These are phyloP conservation scores for Planiliza haematocheilus DNA, from an alignment of 2,113 vertebrate genomes.

Conservation along the genomic window DNA sequence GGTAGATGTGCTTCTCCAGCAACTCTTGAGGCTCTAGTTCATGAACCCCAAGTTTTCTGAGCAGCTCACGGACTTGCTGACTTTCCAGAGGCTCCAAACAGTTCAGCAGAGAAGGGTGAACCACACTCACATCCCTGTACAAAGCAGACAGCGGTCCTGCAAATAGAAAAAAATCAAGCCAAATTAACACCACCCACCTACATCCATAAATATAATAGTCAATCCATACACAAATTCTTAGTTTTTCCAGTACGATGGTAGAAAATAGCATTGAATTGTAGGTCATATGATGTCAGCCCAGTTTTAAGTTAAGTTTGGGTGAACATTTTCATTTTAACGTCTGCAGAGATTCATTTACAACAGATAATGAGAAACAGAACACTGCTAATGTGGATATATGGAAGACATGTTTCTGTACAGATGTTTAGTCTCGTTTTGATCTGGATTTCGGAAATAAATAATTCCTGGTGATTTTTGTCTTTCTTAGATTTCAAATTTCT, in stretches of 20 bases:
- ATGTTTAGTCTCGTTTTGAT: not conserved
- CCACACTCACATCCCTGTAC: slow-evolving; percentile 79
- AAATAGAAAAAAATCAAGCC: slow-evolving; percentile 2
- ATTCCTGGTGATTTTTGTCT: too few relatives aligned
- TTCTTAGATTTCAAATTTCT: too few relatives aligned
- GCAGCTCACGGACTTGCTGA: slow-evolving; percentile 83
- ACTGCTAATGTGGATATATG: too few relatives aligned
- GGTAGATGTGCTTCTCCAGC: slow-evolving; percentile 84
- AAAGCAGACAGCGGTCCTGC: slow-evolving; percentile 74
- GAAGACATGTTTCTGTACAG: not conserved
- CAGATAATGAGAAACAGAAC: too few relatives aligned
- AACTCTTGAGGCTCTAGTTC: slow-evolving; percentile 83
- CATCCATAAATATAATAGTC: not conserved
- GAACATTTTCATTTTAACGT: not conserved
- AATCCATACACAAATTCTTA: too few relatives aligned
- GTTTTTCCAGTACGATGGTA: not conserved
- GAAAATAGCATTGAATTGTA: not conserved
- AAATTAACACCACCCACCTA: not conserved
- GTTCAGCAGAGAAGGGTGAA: slow-evolving; percentile 78
- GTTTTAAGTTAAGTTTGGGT: not conserved
- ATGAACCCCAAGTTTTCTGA: slow-evolving; percentile 80
- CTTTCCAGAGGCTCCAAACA: slow-evolving; percentile 81
- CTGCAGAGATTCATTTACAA: too few relatives aligned
- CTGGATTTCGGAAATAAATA: too few relatives aligned
- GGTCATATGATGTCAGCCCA: not conserved